Evolutionary conservation across 2,888 invertebrate genomes (phyloP), one percentile per base, ranked within the genome.

Genomic region (Chelonus formosanus): DNA sequence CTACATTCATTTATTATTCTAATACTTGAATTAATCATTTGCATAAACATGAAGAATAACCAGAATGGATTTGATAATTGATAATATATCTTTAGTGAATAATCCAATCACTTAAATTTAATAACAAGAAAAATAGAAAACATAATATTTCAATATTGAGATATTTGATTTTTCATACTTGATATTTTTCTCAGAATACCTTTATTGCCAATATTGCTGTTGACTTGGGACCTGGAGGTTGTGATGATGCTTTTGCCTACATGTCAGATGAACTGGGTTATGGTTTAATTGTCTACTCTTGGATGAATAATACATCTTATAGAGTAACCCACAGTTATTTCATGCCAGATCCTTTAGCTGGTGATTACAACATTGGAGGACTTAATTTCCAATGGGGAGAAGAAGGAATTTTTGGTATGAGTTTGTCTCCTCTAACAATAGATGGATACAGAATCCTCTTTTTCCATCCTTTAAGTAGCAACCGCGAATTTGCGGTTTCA

Each of bases 191-290:
- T 34, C 67, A 84, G 61, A 88, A 91, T 50, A 93, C 93, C 0
- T 94, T 94, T 81, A 93, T 94, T 69, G 94, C 94, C n/a, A 94
- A 93, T 78, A 92, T 93, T 65, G 92, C 91, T n/a, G 88, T 94
- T 3, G 94, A 95, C 77, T 86, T 92, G 71, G 92, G 92, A 40
- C 86, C 87, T 74, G 78, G 78, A 54, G 88, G 86, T 52, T 94
- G 93, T 77, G 91, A 92, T 3, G 92, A 93, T 77, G 89, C 91
- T 0, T 92, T 87, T 78, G 93, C 93, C 0, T 94, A 94, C 81
- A 89, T 93, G 84, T 91, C 92, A 0, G 94, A 94, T 79, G 94
- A 94, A 79, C 85, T 94, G 32, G 93, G 93, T 59, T 94, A 93
- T 75, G 94, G 94, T 0, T 85, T 94, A 32, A 90, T 94, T 63